Percentiles rank a stretch among this genome's conserved stretches.
These are phyloP conservation scores for Macquaria ambigua DNA, from an alignment of 2,113 vertebrate species.

Conservation along the genomic window DNA sequence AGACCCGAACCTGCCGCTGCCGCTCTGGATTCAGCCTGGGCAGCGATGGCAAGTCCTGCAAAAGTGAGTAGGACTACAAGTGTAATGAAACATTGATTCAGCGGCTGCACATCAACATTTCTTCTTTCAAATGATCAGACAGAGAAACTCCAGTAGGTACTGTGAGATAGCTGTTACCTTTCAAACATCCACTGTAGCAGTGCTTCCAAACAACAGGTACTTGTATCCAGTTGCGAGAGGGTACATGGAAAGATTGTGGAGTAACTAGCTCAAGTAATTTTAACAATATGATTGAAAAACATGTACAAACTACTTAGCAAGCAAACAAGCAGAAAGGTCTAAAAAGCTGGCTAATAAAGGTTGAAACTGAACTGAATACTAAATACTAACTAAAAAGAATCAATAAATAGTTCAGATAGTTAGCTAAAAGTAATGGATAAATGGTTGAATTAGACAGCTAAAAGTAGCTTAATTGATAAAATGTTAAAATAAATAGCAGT, in stretches of 20 bases:
- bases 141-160: not conserved
- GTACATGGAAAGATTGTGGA: not conserved
- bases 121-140: not conserved
- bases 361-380: not conserved
- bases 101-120: not conserved
- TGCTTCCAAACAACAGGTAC: not conserved
- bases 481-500: not conserved
- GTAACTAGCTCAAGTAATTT: not conserved
- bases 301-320: not conserved
- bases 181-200: not conserved
- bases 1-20: constrained; percentile 95
- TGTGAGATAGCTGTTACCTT: not conserved
- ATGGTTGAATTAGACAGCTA: not conserved
- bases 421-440: not conserved
- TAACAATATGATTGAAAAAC: not conserved
- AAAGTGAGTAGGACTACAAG: constrained; percentile 86
- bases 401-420: not conserved
- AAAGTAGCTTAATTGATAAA: not conserved
- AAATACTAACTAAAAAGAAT: too few species aligned
- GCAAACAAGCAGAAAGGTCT: not conserved
- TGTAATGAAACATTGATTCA: not conserved
- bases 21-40: constrained; percentile 97
- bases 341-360: not conserved
- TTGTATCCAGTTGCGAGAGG: not conserved
- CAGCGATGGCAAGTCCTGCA: constrained; percentile 97